phyloP scores from a whole-genome alignment of 2,797 vertebrate genomes.

The Oreochromis grahami region DNA sequence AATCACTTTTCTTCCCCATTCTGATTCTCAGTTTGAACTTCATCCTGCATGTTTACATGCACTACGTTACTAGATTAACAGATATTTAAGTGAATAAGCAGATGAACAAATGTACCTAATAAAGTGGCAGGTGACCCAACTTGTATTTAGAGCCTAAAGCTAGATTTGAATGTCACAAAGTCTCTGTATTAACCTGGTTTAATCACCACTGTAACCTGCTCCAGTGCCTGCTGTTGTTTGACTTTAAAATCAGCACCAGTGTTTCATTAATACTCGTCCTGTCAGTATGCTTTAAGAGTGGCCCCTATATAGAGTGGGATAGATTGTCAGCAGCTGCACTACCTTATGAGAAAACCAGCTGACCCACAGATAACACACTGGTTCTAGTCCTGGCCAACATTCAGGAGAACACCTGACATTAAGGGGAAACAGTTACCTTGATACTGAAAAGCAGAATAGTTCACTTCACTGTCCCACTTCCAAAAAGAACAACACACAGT shows the following conservation, averaged over 20 bases:
- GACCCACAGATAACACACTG: neutral
- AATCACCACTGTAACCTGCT: rapidly evolving
- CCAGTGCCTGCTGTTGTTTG: neutral
- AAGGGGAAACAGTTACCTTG: neutral
- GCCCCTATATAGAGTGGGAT: neutral
- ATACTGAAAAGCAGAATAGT: neutral
- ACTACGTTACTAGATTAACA: neutral
- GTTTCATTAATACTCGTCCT: neutral
- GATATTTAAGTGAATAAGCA: neutral
- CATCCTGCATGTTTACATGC: neutral
- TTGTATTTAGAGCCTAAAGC: neutral
- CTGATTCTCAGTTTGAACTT: rapidly evolving
- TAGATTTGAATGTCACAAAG: neutral
- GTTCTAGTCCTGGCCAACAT: neutral
- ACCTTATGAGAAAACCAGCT: neutral
- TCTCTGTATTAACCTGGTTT: neutral
- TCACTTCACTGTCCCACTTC: neutral
- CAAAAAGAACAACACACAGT: neutral
- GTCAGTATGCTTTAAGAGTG: neutral
- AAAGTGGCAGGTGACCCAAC: neutral
- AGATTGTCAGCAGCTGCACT: neutral
- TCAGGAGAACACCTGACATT: neutral
- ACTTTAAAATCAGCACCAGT: neutral
- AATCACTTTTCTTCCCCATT: neutral
- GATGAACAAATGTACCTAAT: neutral